Evolutionary conservation across 2,888 invertebrate species (phyloP).

Genomic region (Pollenia labialis): DNA sequence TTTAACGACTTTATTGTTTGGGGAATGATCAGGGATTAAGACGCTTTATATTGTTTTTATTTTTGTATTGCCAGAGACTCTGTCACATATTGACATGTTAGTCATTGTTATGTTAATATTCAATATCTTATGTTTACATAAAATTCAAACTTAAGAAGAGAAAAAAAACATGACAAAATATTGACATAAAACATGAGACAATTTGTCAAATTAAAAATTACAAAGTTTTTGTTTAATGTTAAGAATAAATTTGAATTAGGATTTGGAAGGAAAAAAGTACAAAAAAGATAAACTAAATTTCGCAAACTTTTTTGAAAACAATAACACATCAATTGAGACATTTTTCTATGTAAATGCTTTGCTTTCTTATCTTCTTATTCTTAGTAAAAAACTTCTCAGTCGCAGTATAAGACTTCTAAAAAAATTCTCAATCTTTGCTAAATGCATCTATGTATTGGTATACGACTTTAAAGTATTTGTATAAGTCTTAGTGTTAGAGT

Average conservation of each 20-base stretch:
- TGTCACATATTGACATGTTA: slow-evolving; percentile 73
- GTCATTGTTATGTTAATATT: slow-evolving; percentile 68
- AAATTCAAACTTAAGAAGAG: neutral
- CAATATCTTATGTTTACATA: slow-evolving; percentile 35
- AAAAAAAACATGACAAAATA: slow-evolving; percentile 58
- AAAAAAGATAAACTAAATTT: too few species aligned
- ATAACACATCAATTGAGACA: too few species aligned
- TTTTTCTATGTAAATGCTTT: too few species aligned
- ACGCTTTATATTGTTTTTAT: neutral
- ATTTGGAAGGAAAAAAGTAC: neutral
- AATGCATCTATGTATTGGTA: too few species aligned
- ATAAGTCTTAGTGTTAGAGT: too few species aligned
- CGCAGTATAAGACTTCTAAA: too few species aligned
- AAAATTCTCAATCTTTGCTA: too few species aligned
- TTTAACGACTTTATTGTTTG: slow-evolving; percentile 72
- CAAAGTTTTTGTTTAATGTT: neutral
- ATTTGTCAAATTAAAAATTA: slow-evolving; percentile 64
- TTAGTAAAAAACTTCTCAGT: too few species aligned
- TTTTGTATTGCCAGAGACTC: slow-evolving; percentile 27
- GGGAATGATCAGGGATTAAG: slow-evolving; percentile 27
- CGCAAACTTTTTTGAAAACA: too few species aligned
- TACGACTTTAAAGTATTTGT: too few species aligned
- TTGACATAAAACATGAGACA: slow-evolving; percentile 69
- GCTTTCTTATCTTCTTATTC: too few species aligned
- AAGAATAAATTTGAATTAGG: slow-evolving; percentile 1